These are phyloP conservation scores for Arctopsyche grandis DNA, from an alignment of 1,140 invertebrate species.

Conservation along the genomic window DNA sequence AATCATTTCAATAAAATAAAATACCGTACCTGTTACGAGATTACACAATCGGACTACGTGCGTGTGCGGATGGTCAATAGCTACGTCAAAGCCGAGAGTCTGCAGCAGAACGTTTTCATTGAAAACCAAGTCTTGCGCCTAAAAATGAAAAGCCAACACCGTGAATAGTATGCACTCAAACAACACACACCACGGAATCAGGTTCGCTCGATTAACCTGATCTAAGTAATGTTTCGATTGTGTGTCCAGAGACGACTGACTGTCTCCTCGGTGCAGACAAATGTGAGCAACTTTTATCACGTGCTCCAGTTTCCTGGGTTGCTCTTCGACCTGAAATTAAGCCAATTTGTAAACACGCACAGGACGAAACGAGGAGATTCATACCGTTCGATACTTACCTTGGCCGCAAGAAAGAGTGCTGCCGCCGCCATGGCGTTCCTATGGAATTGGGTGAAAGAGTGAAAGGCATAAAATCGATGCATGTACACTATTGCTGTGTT, in stretches of 20 bases:
- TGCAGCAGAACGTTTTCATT: conserved; percentile 97
- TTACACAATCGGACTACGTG: conserved; percentile 95
- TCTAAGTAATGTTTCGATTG: conserved; percentile 75
- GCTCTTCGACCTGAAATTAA: conserved; percentile 83
- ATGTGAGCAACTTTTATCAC: conserved; percentile 91
- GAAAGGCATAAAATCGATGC: conserved; percentile 97
- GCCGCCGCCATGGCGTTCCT: conserved; percentile 84
- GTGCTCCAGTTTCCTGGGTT: conserved; percentile 95
- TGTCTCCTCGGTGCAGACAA: conserved; percentile 76
- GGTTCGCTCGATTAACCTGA: conserved; percentile 56
- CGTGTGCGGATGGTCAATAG: conserved; percentile 96
- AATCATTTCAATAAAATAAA: not conserved
- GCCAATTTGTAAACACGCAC: not conserved
- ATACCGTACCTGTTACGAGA: conserved; percentile 83
- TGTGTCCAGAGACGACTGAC: conserved; percentile 69
- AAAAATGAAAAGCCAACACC: conserved; percentile 59
- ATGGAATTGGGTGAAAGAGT: conserved; percentile 87
- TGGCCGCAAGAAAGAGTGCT: conserved; percentile 94
- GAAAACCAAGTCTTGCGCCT: conserved; percentile 93
- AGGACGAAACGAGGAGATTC: not conserved
- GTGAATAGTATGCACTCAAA: not conserved
- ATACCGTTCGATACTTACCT: conserved; percentile 64
- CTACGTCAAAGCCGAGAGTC: conserved; percentile 96
- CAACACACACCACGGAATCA: not conserved
- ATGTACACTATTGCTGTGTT: conserved; percentile 98